A percentile compares a stretch with the other conserved stretches of the same genome.
Conservation (phyloP, 2,113 vertebrate species). For the Corythoichthys intestinalis region DNA sequence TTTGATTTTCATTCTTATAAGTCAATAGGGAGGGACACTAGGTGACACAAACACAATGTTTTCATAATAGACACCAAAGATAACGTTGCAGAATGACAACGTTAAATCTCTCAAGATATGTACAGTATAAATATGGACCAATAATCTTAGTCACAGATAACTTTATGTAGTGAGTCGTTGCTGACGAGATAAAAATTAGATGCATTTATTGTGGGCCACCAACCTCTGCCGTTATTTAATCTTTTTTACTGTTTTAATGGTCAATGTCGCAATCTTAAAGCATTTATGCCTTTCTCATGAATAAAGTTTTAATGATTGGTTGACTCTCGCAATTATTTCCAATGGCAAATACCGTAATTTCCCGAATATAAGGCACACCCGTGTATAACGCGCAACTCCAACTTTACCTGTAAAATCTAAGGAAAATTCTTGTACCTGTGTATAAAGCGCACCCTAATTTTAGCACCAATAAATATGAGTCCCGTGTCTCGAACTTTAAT, state of each 20-base stretch:
- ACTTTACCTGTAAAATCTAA: too few species aligned
- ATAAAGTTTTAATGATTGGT: background rate
- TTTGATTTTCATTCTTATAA: conserved; percentile 61
- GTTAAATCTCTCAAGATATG: background rate
- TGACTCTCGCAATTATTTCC: background rate
- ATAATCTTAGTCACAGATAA: background rate
- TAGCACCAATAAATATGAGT: too few species aligned
- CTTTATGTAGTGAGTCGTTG: background rate
- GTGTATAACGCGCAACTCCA: too few species aligned
- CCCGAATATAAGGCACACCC: too few species aligned
- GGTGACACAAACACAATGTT: conserved; percentile 20
- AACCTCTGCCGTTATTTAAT: background rate
- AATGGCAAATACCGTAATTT: background rate
- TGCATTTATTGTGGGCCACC: background rate
- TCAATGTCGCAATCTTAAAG: too few species aligned
- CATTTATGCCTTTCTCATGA: background rate
- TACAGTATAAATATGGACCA: background rate
- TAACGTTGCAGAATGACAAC: background rate
- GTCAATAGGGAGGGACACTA: conserved; percentile 41
- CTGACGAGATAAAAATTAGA: background rate
- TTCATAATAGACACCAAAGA: background rate
- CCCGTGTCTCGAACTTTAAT: too few species aligned
- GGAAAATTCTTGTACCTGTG: too few species aligned
- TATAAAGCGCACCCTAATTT: too few species aligned
- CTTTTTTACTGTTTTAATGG: too few species aligned